Conservation (phyloP, 2,113 vertebrate genomes). For the Tricholaema leucomelas region DNA sequence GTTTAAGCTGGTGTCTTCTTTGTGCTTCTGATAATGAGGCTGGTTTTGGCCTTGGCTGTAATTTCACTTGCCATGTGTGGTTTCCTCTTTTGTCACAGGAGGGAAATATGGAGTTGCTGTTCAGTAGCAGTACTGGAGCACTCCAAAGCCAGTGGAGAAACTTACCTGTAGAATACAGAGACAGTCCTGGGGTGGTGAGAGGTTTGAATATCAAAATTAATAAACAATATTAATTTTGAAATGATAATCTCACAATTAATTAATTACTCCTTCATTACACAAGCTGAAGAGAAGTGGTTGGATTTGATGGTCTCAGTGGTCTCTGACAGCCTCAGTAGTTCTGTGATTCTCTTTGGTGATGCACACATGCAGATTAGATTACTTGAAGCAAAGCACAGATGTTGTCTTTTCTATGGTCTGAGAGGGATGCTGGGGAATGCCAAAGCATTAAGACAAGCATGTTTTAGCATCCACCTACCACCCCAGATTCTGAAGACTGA, state of each 20-base stretch:
- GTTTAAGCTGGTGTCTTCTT: not conserved
- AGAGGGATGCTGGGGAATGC: not conserved
- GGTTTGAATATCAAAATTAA: too few relatives aligned
- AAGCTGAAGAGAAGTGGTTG: too few relatives aligned
- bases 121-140: not conserved
- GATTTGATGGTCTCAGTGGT: too few relatives aligned
- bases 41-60: not conserved
- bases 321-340: too few relatives aligned
- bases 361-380: not conserved
- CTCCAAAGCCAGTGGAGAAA: not conserved
- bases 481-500: not conserved
- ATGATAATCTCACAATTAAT: too few relatives aligned
- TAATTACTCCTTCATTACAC: too few relatives aligned
- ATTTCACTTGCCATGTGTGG: not conserved
- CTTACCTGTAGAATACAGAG: not conserved
- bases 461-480: accelerated
- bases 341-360: not conserved
- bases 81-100: not conserved
- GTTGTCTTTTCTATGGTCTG: not conserved
- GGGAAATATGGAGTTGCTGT: not conserved
- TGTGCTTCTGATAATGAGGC: not conserved
- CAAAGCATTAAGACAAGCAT: not conserved
- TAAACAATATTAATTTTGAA: too few relatives aligned
- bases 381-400: not conserved
- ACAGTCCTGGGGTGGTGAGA: not conserved